Base-by-base conservation (phyloP, 2,888 invertebrate species). In the Marasmarcha lunaedactyla region DNA sequence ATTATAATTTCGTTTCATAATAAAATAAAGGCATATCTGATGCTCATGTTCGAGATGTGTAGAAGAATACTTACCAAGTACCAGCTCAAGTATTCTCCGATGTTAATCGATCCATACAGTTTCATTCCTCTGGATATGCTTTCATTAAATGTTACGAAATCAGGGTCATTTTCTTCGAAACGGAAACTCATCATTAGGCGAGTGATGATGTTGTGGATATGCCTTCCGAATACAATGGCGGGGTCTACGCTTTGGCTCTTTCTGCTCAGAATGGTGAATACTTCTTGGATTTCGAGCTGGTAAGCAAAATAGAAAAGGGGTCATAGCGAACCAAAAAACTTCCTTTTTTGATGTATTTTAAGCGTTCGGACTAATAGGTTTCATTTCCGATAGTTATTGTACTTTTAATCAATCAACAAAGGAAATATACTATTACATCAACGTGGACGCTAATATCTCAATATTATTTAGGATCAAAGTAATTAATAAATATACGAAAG, bases 151-250 rank as follows among this genome's bases (percentile, higher is more conserved):
- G 89, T 79, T 13, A 84, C 76, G 69, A 93, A 94, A 35, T 87
- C 85, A 1, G 76, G 67, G 59, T 93, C 92, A 43, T 90, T 86
- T 47, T 89, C 87, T 27, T 87, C 85, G 63, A 93, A 94, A 6
- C 93, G 85, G 1, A 90, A 89, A 33, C 91, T 90, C 93, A 94
- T 94, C 69, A 93, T 86, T 47, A 94, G 84, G 47, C 90, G 89
- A 63, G 93, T 93, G 45, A 94, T 93, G 1, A 94, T 91, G 68
- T 94, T 94, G 63, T 91, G 91, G 42, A 93, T 88, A 12, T 92
- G 89, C 45, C 92, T 87, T 14, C 91, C 89, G 33, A 94, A 79
- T 5, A 87, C 71, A 0, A 88, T 85, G 1, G 89, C 88, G 41
- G 93, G 72, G 55, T 90, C 88, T 14, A 88, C 83, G 1, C 91